Conservation (phyloP, 2,888 invertebrate species). For the Agrochola macilenta region DNA sequence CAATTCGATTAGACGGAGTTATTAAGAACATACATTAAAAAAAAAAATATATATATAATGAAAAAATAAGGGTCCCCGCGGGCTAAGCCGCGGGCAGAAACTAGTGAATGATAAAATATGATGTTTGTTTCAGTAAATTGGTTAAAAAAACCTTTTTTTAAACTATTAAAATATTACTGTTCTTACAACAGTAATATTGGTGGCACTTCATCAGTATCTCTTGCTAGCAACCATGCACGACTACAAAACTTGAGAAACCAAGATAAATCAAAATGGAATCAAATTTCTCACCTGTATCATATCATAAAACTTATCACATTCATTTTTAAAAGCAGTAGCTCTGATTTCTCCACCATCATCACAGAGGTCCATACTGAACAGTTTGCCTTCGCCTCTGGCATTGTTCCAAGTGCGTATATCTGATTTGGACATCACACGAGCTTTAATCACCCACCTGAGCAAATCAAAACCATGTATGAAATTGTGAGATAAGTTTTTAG, state of each 20-base stretch:
- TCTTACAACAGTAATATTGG: neutral
- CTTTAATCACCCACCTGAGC: slow-evolving; percentile 96
- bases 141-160: too few relatives aligned
- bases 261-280: neutral
- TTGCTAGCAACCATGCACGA: neutral
- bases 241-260: neutral
- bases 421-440: slow-evolving; percentile 95
- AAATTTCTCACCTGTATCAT: slow-evolving; percentile 93
- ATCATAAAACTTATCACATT: slow-evolving; percentile 97
- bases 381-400: slow-evolving; percentile 97
- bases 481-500: too few relatives aligned
- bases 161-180: neutral
- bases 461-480: neutral
- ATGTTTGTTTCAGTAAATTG: too few relatives aligned
- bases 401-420: slow-evolving; percentile 97
- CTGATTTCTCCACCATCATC: slow-evolving; percentile 98
- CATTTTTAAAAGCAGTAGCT: slow-evolving; percentile 96
- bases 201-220: neutral
- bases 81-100: too few relatives aligned
- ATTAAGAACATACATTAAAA: too few relatives aligned
- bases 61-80: too few relatives aligned
- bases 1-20: too few relatives aligned
- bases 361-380: slow-evolving; percentile 97
- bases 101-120: too few relatives aligned
- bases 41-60: too few relatives aligned